phyloP scores from a whole-genome alignment of 2,113 vertebrate species.

The Hassar affinis region DNA sequence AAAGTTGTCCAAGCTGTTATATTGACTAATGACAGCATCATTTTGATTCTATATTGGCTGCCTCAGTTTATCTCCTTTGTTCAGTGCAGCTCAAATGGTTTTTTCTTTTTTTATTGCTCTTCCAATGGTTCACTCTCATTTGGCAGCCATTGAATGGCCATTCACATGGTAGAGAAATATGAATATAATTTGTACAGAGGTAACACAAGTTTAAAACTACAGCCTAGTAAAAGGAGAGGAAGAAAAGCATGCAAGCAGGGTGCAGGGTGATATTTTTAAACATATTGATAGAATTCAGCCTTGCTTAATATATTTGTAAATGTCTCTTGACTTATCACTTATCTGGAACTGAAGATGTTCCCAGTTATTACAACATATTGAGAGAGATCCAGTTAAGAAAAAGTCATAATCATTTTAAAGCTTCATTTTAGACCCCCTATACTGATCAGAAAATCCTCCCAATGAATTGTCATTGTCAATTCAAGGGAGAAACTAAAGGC shows the following conservation, averaged over 20 bases:
- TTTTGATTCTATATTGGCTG: constrained; percentile 23
- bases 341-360: not conserved
- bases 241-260: not conserved
- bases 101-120: constrained; percentile 11
- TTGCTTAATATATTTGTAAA: not conserved
- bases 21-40: constrained; percentile 19
- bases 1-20: constrained; percentile 4
- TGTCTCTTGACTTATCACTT: not conserved
- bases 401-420: not conserved
- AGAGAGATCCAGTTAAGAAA: not conserved
- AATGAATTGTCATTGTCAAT: not conserved
- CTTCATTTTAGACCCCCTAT: not conserved
- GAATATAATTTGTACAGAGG: constrained; percentile 3
- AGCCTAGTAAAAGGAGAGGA: not conserved
- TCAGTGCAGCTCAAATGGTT: constrained; percentile 14
- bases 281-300: not conserved
- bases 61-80: constrained; percentile 27
- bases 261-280: not conserved
- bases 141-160: constrained; percentile 4
- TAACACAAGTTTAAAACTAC: constrained; percentile 1
- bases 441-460: not conserved
- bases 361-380: not conserved
- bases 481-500: not conserved
- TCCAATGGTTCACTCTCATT: constrained; percentile 17
- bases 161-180: not conserved